Conservation (phyloP, 2,888 invertebrate species). For the Lottia gigantea region DNA sequence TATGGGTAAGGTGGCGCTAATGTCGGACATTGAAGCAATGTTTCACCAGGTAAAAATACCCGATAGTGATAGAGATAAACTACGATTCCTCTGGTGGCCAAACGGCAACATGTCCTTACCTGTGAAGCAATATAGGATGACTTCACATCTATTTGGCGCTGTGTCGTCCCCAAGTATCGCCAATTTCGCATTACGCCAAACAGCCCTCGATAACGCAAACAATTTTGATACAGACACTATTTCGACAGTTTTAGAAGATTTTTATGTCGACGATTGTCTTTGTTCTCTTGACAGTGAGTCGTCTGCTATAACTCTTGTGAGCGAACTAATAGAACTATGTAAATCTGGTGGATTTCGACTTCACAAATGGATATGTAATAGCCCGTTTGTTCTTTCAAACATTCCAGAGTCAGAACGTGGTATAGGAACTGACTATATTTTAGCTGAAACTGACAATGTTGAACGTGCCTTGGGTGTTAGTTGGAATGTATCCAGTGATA, state of each 20-base stretch:
- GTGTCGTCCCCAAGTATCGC: conserved; percentile 9
- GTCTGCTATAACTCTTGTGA: conserved; percentile 8
- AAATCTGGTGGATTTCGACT: conserved; percentile 18
- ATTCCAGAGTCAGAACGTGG: conserved; percentile 20
- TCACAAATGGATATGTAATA: conserved; percentile 24
- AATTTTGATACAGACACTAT: conserved; percentile 11
- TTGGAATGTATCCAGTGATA: conserved; percentile 17
- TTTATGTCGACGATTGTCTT: conserved; percentile 31
- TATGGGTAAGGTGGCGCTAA: conserved; percentile 31
- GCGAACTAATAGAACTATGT: conserved; percentile 20
- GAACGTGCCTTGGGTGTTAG: conserved; percentile 23
- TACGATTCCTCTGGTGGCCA: conserved; percentile 35
- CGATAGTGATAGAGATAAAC: conserved; percentile 23
- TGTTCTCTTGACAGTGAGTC: conserved; percentile 18
- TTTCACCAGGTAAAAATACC: conserved; percentile 30
- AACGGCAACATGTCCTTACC: not conserved
- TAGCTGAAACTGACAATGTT: conserved; percentile 15
- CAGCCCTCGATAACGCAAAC: not conserved
- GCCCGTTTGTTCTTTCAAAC: conserved; percentile 9
- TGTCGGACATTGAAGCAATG: conserved; percentile 35
- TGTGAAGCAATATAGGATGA: conserved; percentile 3
- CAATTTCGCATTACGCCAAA: not conserved
- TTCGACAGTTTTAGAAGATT: conserved; percentile 14
- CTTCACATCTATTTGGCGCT: conserved; percentile 11
- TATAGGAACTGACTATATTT: too few relatives aligned